Base-by-base conservation (phyloP, 2,113 vertebrate species). In the Corythaixoides concolor region DNA sequence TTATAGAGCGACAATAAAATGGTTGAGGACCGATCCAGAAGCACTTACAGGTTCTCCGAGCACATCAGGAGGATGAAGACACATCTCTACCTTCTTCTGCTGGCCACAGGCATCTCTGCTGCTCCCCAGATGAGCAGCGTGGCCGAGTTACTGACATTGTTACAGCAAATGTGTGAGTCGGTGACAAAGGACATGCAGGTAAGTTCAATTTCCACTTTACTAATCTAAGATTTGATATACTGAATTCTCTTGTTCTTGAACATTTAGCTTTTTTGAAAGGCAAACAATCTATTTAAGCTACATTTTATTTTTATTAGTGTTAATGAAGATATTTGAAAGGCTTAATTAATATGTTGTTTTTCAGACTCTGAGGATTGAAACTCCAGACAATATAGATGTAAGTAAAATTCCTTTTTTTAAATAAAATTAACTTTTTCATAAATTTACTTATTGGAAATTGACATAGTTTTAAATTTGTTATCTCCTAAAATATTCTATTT, bases 331-430 rank as follows among this genome's bases (percentile, higher is more conserved):
- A 45, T 43, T 50, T 47, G 11, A 91, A 90, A 94, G 39, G 5
- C 52, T 95, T 76, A 60, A 96, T 59, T 26, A 26, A 45, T 75
- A 7, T 77, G 14, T 95, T 91, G 5, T 73, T 66, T 97, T 97
- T 85, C 93, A 98, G 98, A 96, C 39, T 32, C 70, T 90, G 79
- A 97, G 88, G 96, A 97, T 98, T 88, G 96, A 97, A 90, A 98
- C 95, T 78, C 98, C 98, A 28, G 63, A 64, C 28, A 52, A 97
- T 33, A 82, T 94, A 82, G 81, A 97, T 50, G 98, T 98, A 96
- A 98, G 98, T 97, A 90, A 62, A 84, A 67, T 64, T 53, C 64
- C 37, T n/a, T 68, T 4, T 15, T 64, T 10, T 6, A 23, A 35
- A 72, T 72, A 75, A 66, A 75, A 77, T 15, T 11, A 62, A 74